Percentiles rank a stretch among this genome's conserved stretches.
Conservation (phyloP, 2,888 invertebrate species). For the Eristalinus sepulchralis region DNA sequence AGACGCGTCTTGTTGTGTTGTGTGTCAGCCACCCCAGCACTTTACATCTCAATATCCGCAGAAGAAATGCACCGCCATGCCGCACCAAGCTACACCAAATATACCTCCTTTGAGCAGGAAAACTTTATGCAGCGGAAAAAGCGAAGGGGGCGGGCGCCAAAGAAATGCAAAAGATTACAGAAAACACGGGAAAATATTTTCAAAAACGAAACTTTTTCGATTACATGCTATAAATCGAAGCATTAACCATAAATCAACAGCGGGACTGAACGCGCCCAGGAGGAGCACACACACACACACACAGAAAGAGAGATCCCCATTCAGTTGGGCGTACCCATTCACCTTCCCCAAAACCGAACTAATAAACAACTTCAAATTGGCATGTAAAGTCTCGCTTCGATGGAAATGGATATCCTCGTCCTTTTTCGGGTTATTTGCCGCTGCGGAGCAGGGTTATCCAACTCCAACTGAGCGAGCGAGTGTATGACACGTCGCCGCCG, state of each 20-base stretch:
- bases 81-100: constrained; percentile 15
- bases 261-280: not conserved
- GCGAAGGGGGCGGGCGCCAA: not conserved
- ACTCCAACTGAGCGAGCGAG: constrained; percentile 29
- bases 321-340: constrained; percentile 16
- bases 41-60: not conserved
- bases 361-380: constrained; percentile 69
- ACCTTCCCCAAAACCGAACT: constrained; percentile 60
- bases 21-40: not conserved
- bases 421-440: constrained; percentile 25
- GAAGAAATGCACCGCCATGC: constrained; percentile 1
- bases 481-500: constrained; percentile 18
- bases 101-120: constrained; percentile 33
- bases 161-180: too few relatives aligned
- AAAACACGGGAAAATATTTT: constrained; percentile 50
- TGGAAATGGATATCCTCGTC: constrained; percentile 38
- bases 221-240: constrained; percentile 65
- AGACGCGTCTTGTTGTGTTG: not conserved
- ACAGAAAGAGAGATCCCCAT: not conserved
- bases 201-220: constrained; percentile 65
- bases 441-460: constrained; percentile 12
- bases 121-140: constrained; percentile 38
- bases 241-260: constrained; percentile 64
- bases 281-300: too few relatives aligned
- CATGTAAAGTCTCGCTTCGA: constrained; percentile 64